Conservation (phyloP, 2,888 invertebrate genomes). For the Sarcophaga subvicina region DNA sequence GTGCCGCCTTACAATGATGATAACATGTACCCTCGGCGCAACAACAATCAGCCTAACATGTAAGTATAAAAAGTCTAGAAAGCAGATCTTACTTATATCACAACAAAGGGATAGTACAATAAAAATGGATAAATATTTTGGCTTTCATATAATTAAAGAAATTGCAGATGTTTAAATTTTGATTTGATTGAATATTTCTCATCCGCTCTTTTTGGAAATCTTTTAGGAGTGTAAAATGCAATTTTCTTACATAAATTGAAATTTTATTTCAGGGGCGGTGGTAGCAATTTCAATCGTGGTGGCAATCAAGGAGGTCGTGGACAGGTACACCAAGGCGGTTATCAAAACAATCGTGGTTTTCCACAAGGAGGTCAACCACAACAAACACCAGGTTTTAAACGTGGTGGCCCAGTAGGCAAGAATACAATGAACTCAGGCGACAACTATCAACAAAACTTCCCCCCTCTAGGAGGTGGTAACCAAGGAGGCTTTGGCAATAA, state of each 20-base stretch:
- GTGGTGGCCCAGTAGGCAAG: conserved; percentile 71
- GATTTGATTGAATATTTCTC: no score
- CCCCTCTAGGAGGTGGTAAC: conserved; percentile 73
- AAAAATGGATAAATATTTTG: no score
- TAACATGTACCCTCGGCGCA: conserved; percentile 83
- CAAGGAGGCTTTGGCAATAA: conserved; percentile 55
- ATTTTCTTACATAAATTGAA: conserved; percentile 55
- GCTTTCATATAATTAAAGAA: no score
- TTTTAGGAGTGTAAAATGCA: no score
- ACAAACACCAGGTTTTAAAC: conserved; percentile 82
- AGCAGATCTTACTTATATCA: neutral
- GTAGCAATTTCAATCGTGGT: conserved; percentile 75
- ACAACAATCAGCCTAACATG: conserved; percentile 67
- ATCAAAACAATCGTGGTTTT: conserved; percentile 71
- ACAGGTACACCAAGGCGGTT: conserved; percentile 78
- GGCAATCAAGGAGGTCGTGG: conserved; percentile 76
- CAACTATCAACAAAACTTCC: conserved; percentile 79
- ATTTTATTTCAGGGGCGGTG: conserved; percentile 52
- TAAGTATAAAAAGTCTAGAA: conserved; percentile 61
- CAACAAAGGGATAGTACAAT: no score
- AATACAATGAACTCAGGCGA: conserved; percentile 65
- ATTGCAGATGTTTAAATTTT: no score
- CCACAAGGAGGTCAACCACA: conserved; percentile 63
- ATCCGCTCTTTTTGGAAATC: no score
- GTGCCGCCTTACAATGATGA: conserved; percentile 36